Evolutionary conservation across 1,140 invertebrate species (phyloP), one percentile per base, ranked within the genome.

Genomic region (Medauroidea extradentata): DNA sequence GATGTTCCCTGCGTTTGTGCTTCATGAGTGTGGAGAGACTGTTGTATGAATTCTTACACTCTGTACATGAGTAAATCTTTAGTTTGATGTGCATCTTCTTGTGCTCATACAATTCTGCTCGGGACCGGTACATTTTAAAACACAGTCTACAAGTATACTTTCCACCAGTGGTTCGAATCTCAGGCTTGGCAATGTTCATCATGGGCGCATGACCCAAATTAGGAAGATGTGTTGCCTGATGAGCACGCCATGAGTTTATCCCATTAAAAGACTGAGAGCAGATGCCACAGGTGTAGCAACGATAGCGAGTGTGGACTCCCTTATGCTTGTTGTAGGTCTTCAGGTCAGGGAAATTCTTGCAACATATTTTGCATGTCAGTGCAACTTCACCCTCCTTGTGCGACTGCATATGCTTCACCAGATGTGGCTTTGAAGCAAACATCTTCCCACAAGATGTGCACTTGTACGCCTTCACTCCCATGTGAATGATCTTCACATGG

Each of bases 61-160:
- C 73, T 3, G 75, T 79, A 55, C 83, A 85, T 0, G 81, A 80
- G 55, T 83, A 85, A 21, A 84, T 81, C 64, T 86, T 85, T 2
- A 85, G 75, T 62, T 85, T 83, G 21, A 85, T 72, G 70, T 87
- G 85, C 1, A 82, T 75, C 63, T 81, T 84, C 43, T 83, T 81
- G 64, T 87, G 85, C 60, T 86, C 82, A 0, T 78, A 76, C 4
- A 85, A 70, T 54, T 85, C 81, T 1, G 72, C 73, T 18, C 79
- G 78, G 13, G 83, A 78, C 24, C 78, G 67, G 65, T 86, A 86
- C 42, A 78, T 78, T 63, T 82, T 79, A 9, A 81, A 79, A 59
- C 85, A 87, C 9, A 86, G 79, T 11, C 79, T 76, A 48, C 85
- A 87, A 49, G 77, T 78, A 52, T 78, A 76, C n/a, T 78, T 73